Evolutionary conservation across 2,797 vertebrate genomes (phyloP).

Genomic region (Parambassis ranga): DNA sequence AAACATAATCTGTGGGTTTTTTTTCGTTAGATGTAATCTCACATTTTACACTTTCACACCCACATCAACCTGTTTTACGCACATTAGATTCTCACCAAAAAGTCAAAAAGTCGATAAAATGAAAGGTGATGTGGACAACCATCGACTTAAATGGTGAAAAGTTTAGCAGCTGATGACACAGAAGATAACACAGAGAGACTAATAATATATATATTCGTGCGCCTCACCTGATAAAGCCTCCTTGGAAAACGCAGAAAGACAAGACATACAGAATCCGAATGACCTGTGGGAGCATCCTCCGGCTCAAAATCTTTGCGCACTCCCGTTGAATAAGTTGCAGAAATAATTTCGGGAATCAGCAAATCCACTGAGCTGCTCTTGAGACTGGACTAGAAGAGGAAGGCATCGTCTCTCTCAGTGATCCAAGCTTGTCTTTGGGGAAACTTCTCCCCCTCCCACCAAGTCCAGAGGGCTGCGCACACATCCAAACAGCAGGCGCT

Average conservation of each 20-base stretch:
- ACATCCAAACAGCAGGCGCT: conserved; percentile 63
- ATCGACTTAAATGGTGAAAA: conserved; percentile 24
- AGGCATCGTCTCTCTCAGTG: conserved; percentile 75
- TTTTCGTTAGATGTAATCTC: too few species aligned
- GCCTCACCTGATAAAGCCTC: conserved; percentile 83
- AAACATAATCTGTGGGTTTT: too few species aligned
- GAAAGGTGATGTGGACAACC: not conserved
- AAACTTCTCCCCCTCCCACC: conserved; percentile 79
- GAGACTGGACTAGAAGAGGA: conserved; percentile 62
- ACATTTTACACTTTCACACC: not conserved
- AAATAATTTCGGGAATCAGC: conserved; percentile 65
- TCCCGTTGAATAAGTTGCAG: conserved; percentile 67
- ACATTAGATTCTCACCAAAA: not conserved
- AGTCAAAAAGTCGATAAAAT: conserved; percentile 8
- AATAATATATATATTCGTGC: not conserved
- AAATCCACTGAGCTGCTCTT: conserved; percentile 75
- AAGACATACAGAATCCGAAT: conserved; percentile 80
- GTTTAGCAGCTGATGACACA: conserved; percentile 27
- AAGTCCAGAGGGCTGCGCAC: conserved; percentile 67
- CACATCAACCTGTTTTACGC: not conserved
- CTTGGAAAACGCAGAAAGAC: conserved; percentile 82
- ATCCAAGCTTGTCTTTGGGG: conserved; percentile 70
- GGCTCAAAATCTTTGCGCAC: conserved; percentile 65
- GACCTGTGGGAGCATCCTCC: conserved; percentile 84
- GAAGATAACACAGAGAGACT: not conserved